phyloP scores from a whole-genome alignment of 2,888 invertebrate genomes.

The Proisotoma minuta region DNA sequence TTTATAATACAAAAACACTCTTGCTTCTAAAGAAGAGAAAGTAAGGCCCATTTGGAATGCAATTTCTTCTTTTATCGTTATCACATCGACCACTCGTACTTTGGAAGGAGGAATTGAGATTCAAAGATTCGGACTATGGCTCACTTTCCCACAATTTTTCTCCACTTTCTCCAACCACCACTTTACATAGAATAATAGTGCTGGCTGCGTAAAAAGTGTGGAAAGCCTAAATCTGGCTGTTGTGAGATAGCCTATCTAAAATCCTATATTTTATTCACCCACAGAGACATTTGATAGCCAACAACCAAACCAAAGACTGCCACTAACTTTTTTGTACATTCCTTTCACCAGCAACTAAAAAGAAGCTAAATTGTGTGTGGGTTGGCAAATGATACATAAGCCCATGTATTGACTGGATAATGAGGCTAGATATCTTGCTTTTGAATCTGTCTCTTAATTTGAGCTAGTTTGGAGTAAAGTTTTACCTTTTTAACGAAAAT shows the following conservation, averaged over 20 bases:
- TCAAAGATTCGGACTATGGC: background rate
- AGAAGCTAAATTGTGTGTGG: background rate
- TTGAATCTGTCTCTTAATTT: no score
- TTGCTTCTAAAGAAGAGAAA: background rate
- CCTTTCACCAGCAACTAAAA: conserved; percentile 1
- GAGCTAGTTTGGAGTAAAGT: no score
- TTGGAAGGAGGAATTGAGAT: conserved; percentile 6
- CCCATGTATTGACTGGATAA: no score
- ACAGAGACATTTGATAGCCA: background rate
- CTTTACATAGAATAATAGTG: no score
- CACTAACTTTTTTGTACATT: background rate
- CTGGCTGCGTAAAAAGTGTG: no score
- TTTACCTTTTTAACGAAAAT: no score
- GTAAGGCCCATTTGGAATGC: background rate
- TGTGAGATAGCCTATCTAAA: conserved; percentile 3
- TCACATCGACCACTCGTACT: conserved; percentile 11
- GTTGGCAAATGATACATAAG: no score
- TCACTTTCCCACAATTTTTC: conserved; percentile 10
- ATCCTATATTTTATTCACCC: conserved; percentile 12
- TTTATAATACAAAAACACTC: no score
- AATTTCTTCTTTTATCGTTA: conserved; percentile 12
- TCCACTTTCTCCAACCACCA: conserved; percentile 3
- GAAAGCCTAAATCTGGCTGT: no score
- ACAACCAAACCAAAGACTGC: background rate
- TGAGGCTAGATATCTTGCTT: no score